Base-by-base conservation (phyloP, 92 coral and sea anemone genomes). In the Muricea muricata region DNA sequence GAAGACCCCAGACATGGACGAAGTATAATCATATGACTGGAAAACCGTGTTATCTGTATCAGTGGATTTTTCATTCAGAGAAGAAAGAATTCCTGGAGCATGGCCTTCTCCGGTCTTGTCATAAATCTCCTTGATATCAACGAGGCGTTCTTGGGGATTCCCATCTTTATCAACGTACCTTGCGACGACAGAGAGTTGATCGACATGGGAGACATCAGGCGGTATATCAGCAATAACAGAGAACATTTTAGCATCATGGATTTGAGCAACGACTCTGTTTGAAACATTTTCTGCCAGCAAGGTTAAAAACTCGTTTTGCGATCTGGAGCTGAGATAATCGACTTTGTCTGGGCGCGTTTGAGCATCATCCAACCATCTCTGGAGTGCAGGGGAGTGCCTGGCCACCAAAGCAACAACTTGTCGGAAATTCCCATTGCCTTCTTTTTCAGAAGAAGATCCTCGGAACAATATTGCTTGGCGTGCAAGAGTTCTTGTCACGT, bases 1-100 rank as follows among this genome's bases (percentile, higher is more conserved):
- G 70, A 7, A 58, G 67, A 8, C n/a, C 7, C 67, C 21, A 6
- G 67, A 58, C 67, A 58, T 58, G 7, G 70, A 11, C 18, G 70
- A 61, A 61, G 70, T 61, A 61, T 61, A 56, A 61, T 61, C 70
- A 61, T 61, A 61, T 61, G 70, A 61, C 70, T 61, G 70, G 70
- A 61, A 61, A 61, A 61, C 70, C 18, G 18, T 61, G 70, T 15
- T 15, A 61, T 61, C 18, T 61, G 70, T 61, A 61, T 61, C 70
- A 61, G 24, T 15, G 15, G 70, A 61, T 61, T 48, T 48, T 15
- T 8, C 56, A 48, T 48, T 48, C 56, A 48, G 20, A 7, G 37
- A n/a, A n/a, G n/a, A n/a, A 61, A 24, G 31, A 61, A 61, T 61
- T 61, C 18, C 70, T 24, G n/a, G 70, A 31, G 31, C 30, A 15